Conservation (phyloP, 2,113 vertebrate species). For the Litocranius walleri region DNA sequence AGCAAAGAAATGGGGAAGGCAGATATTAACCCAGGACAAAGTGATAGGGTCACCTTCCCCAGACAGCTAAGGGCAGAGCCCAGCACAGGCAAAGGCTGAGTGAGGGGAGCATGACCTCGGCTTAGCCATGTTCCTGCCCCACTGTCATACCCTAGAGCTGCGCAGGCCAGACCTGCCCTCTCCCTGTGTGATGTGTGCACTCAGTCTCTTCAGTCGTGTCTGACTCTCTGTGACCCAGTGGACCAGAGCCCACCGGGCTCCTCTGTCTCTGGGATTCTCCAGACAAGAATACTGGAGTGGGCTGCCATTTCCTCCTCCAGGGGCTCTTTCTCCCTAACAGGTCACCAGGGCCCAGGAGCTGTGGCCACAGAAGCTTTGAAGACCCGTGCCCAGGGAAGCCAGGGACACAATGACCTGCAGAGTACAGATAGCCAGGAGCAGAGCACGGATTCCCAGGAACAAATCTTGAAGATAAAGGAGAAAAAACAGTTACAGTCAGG, state of each 20-base stretch:
- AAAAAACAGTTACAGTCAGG: too few species aligned
- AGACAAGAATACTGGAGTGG: neutral
- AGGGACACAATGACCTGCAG: neutral
- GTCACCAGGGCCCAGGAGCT: neutral
- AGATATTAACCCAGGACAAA: neutral
- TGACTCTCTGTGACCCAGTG: neutral
- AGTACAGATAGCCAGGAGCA: constrained; percentile 36
- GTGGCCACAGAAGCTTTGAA: neutral
- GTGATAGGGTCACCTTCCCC: neutral
- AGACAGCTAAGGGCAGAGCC: neutral
- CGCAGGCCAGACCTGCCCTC: too few species aligned
- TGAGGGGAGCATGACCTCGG: neutral
- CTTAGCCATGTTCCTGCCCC: fast-evolving
- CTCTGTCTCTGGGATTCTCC: neutral
- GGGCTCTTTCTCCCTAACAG: neutral
- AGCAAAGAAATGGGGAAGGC: neutral
- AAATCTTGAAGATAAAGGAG: constrained; percentile 9
- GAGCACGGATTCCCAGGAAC: neutral
- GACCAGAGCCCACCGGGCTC: fast-evolving
- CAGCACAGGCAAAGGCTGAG: neutral
- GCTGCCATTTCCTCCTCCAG: neutral
- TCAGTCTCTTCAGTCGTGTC: neutral
- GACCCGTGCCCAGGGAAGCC: constrained; percentile 9
- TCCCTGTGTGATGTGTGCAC: fast-evolving
- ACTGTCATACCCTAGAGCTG: fast-evolving